Evolutionary conservation across 2,888 invertebrate genomes (phyloP).

Genomic region (Physocephala rufipes): DNA sequence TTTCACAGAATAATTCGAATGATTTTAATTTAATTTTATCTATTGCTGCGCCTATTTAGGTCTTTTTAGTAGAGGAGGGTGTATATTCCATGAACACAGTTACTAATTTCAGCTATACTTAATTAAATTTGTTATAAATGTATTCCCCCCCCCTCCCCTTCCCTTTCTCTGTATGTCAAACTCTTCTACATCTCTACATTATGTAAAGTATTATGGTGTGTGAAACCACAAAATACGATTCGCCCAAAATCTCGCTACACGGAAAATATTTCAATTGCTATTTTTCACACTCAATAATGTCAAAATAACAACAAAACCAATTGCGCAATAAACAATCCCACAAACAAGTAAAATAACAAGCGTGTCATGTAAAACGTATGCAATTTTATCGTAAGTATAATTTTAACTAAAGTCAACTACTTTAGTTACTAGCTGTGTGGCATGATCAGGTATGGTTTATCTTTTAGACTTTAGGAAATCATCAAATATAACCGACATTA

Average conservation of each 20-base stretch:
- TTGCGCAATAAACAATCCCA: background rate
- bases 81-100: no score
- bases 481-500: no score
- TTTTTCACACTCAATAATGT: conserved; percentile 17
- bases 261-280: conserved; percentile 26
- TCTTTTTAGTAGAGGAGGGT: background rate
- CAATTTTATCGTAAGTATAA: no score
- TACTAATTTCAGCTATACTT: no score
- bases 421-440: no score
- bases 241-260: conserved; percentile 16
- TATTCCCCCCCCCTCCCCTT: background rate
- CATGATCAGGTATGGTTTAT: no score
- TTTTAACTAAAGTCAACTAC: no score
- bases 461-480: no score
- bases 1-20: no score
- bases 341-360: background rate
- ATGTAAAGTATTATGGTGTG: background rate
- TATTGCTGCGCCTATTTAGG: conserved; percentile 11
- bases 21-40: background rate
- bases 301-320: background rate
- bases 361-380: no score
- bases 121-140: background rate
- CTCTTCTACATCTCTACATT: background rate
- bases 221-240: conserved; percentile 17
- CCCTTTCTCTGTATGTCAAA: no score